Conservation (phyloP, 2,888 invertebrate genomes). For the Tupiocoris notatus region DNA sequence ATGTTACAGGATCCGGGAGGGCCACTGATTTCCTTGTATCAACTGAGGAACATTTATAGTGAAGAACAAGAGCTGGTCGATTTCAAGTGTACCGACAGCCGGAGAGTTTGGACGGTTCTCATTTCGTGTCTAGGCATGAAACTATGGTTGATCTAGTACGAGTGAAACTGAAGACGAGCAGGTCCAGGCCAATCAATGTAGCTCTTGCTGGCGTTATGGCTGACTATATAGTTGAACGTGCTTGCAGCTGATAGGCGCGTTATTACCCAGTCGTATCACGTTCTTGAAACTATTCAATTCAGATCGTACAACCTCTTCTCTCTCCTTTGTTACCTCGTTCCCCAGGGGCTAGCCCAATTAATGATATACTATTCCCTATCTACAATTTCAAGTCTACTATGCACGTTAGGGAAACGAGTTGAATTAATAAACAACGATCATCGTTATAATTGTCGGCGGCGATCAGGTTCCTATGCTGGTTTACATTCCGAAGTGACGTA, state of each 20-base stretch:
- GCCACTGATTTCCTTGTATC: too few species aligned
- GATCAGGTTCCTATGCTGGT: neutral
- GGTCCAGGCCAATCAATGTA: neutral
- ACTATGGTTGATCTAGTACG: neutral
- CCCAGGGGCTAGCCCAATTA: conserved; percentile 14
- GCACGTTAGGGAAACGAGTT: neutral
- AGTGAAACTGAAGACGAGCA: too few species aligned
- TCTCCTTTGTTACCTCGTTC: neutral
- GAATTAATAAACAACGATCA: neutral
- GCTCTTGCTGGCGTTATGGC: neutral
- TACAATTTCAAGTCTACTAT: conserved; percentile 3
- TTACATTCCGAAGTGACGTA: neutral
- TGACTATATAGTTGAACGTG: neutral
- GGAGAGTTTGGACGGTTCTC: too few species aligned
- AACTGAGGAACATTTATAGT: too few species aligned
- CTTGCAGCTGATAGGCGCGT: neutral
- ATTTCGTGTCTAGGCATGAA: too few species aligned
- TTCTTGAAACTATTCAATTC: conserved; percentile 11
- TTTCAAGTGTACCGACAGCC: too few species aligned
- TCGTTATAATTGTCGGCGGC: neutral
- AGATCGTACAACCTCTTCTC: conserved; percentile 7
- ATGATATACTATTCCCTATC: conserved; percentile 6
- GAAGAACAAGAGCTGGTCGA: too few species aligned
- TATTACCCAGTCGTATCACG: conserved; percentile 17
- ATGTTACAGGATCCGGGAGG: neutral